Conservation (phyloP, 2,113 vertebrate species). For the Hemichromis elongatus region DNA sequence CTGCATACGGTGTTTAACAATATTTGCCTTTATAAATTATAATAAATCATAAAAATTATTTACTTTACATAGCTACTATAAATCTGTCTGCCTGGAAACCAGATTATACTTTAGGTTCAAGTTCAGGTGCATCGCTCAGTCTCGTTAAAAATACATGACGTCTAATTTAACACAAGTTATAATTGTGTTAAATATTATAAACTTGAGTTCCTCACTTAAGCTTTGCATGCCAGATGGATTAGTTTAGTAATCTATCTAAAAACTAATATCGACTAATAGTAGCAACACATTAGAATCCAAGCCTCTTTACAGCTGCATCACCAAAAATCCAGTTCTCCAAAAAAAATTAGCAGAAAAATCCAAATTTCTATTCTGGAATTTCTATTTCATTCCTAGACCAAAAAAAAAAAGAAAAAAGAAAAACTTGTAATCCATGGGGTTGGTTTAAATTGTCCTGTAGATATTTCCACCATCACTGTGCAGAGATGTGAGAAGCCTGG, state of each 20-base stretch:
- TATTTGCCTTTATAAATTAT: background rate
- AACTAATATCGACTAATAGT: background rate
- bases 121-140: background rate
- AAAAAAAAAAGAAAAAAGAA: background rate
- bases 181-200: background rate
- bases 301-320: background rate
- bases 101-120: background rate
- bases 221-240: too few relatives aligned
- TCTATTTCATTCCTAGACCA: background rate
- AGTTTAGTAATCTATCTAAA: background rate
- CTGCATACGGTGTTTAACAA: background rate
- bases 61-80: accelerated
- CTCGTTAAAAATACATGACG: background rate
- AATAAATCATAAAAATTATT: background rate
- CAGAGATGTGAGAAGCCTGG: slow-evolving; percentile 21
- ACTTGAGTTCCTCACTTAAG: background rate
- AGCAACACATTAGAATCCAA: background rate
- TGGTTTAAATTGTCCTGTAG: background rate
- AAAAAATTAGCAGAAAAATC: background rate
- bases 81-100: background rate
- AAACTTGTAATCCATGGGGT: slow-evolving; percentile 23
- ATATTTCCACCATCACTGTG: slow-evolving; percentile 20
- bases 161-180: background rate
- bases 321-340: background rate
- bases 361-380: background rate